Base-by-base conservation (phyloP, 2,888 invertebrate genomes). In the Scaptomyza cyrtandrae region DNA sequence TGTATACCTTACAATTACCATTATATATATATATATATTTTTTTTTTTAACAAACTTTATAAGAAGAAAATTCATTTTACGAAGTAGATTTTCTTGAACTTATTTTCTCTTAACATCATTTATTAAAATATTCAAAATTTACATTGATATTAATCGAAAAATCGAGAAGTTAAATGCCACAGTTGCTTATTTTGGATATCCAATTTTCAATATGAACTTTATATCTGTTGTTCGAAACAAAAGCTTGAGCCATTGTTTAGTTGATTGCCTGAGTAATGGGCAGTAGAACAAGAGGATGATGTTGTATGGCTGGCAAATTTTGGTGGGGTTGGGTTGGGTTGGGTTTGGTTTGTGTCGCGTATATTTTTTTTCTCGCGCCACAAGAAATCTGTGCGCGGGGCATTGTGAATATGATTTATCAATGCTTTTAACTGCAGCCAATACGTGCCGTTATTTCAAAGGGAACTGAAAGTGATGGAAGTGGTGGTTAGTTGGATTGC, bases 371-470 rank as follows among this genome's bases (percentile, higher is more conserved):
- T 45, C 55, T 54, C 57, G 71, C 35, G 48, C 48, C 19, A 57
- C 55, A 68, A 66, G 72, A 75, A 80, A 84, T 80, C 80, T 69
- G 71, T 52, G 74, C 48, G 50, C 48, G 50, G 62, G 56, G 63
- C 78, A 52, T 69, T 70, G 72, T 73, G 73, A 78, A 78, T 89
- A 88, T 86, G 89, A 86, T 89, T 86, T 89, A 86, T 89, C 86
- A 89, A 80, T 88, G 86, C 89, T 89, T 89, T 86, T 89, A 83
- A 75, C 60, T 84, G 86, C 85, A 89, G 89, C 74, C 80, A 71
- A 85, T 80, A 72, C 67, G 55, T 57, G 68, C 41, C 49, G 35
- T 14, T 44, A 33, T 11, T 31, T 31, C n/a, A 49, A 29, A 49
- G 46, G 46, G 61, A 29, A 52, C 53, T 19, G 19, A 19, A 19